phyloP scores from a whole-genome alignment of 2,113 vertebrate genomes.

The Pelmatolapia mariae region DNA sequence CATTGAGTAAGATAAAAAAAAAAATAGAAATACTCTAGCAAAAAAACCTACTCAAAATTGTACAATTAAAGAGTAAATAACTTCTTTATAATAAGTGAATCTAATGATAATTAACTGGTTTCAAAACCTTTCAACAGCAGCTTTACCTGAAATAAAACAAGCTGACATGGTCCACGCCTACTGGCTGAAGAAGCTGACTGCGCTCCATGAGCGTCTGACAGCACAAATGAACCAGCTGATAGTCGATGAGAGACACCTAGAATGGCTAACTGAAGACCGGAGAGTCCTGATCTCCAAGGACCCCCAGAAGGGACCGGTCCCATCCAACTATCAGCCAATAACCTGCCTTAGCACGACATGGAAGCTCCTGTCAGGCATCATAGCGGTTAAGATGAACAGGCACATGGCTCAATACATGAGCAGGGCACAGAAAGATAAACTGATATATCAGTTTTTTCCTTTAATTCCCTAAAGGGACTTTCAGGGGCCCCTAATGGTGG shows the following conservation, averaged over 20 bases:
- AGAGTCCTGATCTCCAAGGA: not conserved
- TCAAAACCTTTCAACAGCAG: not conserved
- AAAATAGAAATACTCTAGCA: not conserved
- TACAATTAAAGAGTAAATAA: not conserved
- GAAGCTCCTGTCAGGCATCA: not conserved
- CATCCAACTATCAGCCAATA: not conserved
- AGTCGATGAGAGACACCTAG: not conserved
- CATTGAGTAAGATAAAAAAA: not conserved
- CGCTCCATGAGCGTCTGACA: not conserved
- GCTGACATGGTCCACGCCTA: not conserved
- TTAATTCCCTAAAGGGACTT: not conserved
- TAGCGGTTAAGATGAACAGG: not conserved
- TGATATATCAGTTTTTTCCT: not conserved
- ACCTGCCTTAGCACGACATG: not conserved
- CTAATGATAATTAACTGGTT: not conserved
- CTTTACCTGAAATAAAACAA: not conserved
- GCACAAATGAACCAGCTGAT: not conserved
- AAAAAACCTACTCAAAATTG: not conserved
- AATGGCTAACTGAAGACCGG: not conserved
- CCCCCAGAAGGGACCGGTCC: not conserved
- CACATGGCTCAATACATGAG: not conserved
- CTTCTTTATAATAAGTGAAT: not conserved
- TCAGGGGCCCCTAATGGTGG: not conserved
- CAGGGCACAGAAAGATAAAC: not conserved
- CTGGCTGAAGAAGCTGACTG: not conserved